Percentiles rank a stretch among this genome's conserved stretches.
Conservation (phyloP, 2,113 vertebrate species). For the Hemiprocne comata region DNA sequence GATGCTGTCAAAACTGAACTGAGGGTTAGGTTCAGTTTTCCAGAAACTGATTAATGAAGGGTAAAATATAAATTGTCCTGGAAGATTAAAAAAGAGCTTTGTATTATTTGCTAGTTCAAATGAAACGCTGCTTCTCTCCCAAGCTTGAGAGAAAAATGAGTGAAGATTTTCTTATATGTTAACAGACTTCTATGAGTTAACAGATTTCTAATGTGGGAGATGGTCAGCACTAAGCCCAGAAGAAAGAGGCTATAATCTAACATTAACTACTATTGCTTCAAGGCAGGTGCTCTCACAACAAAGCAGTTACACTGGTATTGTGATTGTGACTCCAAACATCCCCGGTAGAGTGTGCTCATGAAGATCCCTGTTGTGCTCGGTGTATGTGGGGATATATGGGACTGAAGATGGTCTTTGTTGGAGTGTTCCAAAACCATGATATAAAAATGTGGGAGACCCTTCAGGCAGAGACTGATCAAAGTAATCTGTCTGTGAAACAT, state of each 20-base stretch:
- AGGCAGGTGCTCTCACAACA: not conserved
- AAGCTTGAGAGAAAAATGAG: not conserved
- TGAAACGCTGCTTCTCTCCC: not conserved
- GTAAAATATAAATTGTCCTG: not conserved
- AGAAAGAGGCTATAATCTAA: not conserved
- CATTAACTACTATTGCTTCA: not conserved
- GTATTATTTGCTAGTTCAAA: not conserved
- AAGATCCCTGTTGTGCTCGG: not conserved
- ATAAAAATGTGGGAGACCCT: not conserved
- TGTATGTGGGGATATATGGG: not conserved
- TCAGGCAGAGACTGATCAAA: not conserved
- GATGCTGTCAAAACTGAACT: not conserved
- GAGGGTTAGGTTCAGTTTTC: not conserved
- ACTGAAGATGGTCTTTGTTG: not conserved
- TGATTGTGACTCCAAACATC: not conserved
- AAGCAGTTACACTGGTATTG: not conserved
- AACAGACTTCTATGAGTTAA: not conserved
- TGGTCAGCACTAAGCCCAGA: not conserved
- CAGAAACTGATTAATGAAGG: not conserved
- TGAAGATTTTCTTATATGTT: not conserved
- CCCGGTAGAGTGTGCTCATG: not conserved
- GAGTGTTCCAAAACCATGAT: not conserved
- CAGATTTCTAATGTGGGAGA: not conserved
- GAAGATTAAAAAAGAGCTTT: not conserved
- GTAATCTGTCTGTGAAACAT: not conserved